Evolutionary conservation across 2,113 vertebrate species (phyloP).

Genomic region (Myrmophylax atrothorax): DNA sequence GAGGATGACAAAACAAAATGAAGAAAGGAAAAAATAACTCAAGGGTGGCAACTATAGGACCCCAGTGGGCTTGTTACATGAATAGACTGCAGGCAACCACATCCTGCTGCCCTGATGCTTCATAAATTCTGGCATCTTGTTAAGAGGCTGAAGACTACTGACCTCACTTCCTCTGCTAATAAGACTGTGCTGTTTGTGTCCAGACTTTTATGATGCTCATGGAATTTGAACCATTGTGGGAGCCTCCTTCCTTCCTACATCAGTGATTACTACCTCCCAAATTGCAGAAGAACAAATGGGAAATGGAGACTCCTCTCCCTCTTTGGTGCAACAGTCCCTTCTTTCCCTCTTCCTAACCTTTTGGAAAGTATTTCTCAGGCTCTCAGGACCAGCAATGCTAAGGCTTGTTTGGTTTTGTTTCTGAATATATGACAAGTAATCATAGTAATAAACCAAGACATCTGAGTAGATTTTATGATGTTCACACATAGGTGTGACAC

Average conservation of each 20-base stretch:
- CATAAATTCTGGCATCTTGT: slow-evolving; percentile 91
- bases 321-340: background rate
- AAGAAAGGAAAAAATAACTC: slow-evolving; percentile 79
- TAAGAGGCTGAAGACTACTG: slow-evolving; percentile 84
- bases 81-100: slow-evolving; percentile 83
- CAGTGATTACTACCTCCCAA: background rate
- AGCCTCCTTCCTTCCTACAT: background rate
- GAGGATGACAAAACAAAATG: slow-evolving; percentile 79
- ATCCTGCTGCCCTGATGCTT: slow-evolving; percentile 78
- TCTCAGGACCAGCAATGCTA: background rate
- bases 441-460: background rate
- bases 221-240: background rate
- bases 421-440: background rate
- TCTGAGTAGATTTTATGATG: background rate
- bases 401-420: background rate
- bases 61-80: slow-evolving; percentile 91
- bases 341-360: background rate
- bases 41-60: slow-evolving; percentile 78
- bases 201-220: slow-evolving; percentile 7
- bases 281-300: background rate
- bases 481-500: background rate
- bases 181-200: slow-evolving; percentile 66
- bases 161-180: slow-evolving; percentile 84
- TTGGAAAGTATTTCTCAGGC: background rate
- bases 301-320: background rate